Evolutionary conservation across 2,888 invertebrate species (phyloP), one percentile per base, ranked within the genome.

Genomic region (Pachydiplax longipennis): DNA sequence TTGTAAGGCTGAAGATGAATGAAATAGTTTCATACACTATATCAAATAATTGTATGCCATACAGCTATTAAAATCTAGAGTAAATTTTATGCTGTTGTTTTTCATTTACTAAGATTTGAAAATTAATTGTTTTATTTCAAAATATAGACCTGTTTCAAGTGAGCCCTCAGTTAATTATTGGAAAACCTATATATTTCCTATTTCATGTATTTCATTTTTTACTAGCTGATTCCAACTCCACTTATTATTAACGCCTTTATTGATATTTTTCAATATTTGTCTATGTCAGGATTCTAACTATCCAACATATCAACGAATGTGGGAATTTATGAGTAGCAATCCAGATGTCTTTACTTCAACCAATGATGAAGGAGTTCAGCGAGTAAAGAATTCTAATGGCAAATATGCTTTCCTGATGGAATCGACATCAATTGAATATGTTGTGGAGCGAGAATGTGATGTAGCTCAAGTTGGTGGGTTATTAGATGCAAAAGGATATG

Each of bases 221-320:
- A 44, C 10, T 44, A 0, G 0, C 53, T 53, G 53, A 53, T 53
- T 53, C 53, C 18, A 18, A 18, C 53, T 53, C 5, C 15, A 65
- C n/a, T 65, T n/a, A 5, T 18, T 13, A 65, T 18, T 10, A 65
- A 22, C 3, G 2, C 65, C n/a, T 25, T 31, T 4, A 2, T 37
- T n/a, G n/a, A n/a, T n/a, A n/a, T n/a, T n/a, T 13, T 12, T 4
- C 35, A 58, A n/a, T 61, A 15, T 58, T 25, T 53, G 15, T 90
- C 80, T 90, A 80, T 95, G 94, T 25, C 92, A 97, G 98, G 97
- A 97, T 93, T 97, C 98, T 0, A 96, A 97, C 92, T 96, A 97
- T 92, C 95, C 96, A 91, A 95, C 96, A 0, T 98, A 98, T 93
- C 95, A 96, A 93, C 96, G 96, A 93, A 98, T 99, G 97, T 97